Evolutionary conservation across 2,888 invertebrate genomes (phyloP).

Genomic region (Prostheceraeus crozeri): DNA sequence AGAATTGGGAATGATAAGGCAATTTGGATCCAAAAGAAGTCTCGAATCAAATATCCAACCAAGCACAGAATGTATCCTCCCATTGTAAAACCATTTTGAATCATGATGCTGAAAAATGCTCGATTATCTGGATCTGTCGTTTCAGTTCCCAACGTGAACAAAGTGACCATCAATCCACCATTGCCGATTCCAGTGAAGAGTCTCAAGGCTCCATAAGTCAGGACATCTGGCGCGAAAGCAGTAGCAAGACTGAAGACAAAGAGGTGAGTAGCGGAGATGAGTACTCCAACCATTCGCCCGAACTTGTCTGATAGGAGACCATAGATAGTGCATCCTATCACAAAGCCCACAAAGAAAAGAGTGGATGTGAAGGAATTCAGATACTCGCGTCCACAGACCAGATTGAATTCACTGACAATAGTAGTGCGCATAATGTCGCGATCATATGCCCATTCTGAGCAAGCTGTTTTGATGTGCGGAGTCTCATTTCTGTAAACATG

Average conservation of each 20-base stretch:
- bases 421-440: neutral
- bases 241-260: constrained; percentile 13
- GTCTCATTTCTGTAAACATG: too few relatives aligned
- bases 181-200: constrained; percentile 27
- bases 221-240: constrained; percentile 10
- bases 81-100: constrained; percentile 29
- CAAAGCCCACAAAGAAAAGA: constrained; percentile 45
- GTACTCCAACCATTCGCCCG: constrained; percentile 11
- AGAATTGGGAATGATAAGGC: neutral
- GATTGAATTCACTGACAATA: constrained; percentile 32
- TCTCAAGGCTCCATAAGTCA: constrained; percentile 10
- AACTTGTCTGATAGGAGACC: constrained; percentile 46
- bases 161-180: constrained; percentile 18
- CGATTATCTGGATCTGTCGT: constrained; percentile 28
- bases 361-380: constrained; percentile 43
- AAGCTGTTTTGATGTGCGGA: too few relatives aligned
- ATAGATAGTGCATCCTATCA: constrained; percentile 45
- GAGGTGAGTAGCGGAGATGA: constrained; percentile 1
- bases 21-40: constrained; percentile 15
- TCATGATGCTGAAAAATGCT: neutral
- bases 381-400: constrained; percentile 44
- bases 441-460: constrained; percentile 18
- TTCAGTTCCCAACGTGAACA: constrained; percentile 25
- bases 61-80: constrained; percentile 4
- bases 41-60: constrained; percentile 25